These are phyloP conservation scores for Lamellibrachia luymesi DNA, from an alignment of 1,140 invertebrate species.

Conservation along the genomic window DNA sequence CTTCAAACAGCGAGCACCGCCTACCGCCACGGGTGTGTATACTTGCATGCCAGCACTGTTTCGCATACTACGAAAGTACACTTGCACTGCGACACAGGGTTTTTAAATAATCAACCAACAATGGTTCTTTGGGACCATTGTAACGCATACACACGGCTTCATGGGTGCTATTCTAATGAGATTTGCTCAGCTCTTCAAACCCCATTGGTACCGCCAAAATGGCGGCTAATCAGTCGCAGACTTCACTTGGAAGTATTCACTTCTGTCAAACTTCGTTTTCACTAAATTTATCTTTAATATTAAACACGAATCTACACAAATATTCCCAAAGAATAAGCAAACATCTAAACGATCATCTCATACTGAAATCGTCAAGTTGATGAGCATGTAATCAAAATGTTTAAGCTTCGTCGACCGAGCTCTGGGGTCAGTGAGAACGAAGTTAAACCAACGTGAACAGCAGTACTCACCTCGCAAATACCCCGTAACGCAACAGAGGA, in stretches of 20 bases:
- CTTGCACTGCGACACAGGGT: background rate
- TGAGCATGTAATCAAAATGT: background rate
- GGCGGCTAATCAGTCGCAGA: constrained; percentile 2
- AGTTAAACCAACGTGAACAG: background rate
- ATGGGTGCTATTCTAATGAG: background rate
- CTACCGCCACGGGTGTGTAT: background rate
- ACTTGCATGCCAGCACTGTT: background rate
- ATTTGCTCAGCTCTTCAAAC: background rate
- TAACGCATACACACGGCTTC: background rate
- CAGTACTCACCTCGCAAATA: background rate
- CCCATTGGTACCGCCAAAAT: background rate
- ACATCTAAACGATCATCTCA: background rate
- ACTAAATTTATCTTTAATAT: background rate
- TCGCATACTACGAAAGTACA: background rate
- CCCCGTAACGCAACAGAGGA: background rate
- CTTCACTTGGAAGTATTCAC: constrained; percentile 3
- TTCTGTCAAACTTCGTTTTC: background rate
- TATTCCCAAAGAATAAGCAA: background rate
- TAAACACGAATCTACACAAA: background rate
- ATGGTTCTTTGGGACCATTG: background rate
- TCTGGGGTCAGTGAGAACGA: background rate
- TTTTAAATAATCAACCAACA: background rate
- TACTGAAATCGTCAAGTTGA: background rate
- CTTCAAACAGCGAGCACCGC: background rate
- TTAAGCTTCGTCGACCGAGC: background rate